These are phyloP conservation scores for Cyanoramphus novaezelandiae DNA, from an alignment of 2,113 vertebrate species.

Conservation along the genomic window DNA sequence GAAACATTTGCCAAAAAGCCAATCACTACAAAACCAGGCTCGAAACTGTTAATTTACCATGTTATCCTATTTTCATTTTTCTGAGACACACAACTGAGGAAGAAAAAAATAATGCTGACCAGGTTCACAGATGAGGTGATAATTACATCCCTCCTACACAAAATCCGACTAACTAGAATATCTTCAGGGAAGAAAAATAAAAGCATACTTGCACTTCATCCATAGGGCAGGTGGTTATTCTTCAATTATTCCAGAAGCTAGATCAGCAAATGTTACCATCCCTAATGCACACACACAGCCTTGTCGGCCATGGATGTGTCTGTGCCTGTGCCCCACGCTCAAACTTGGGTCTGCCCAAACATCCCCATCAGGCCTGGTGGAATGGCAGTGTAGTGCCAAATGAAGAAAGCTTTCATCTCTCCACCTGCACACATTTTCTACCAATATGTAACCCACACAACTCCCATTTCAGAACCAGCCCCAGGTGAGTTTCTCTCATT, in stretches of 20 bases:
- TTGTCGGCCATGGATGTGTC: accelerated
- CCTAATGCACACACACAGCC: background rate
- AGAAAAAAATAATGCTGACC: slow-evolving; percentile 26
- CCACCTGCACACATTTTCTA: background rate
- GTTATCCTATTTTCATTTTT: slow-evolving; percentile 52
- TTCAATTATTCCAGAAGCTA: background rate
- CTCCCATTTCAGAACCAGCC: background rate
- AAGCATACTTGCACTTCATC: background rate
- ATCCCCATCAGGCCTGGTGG: background rate
- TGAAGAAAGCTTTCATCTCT: background rate
- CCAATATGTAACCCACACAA: background rate
- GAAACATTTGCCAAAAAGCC: slow-evolving; percentile 48
- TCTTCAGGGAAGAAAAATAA: background rate
- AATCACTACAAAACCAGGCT: background rate
- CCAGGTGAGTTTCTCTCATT: slow-evolving; percentile 19
- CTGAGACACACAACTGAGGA: slow-evolving; percentile 58
- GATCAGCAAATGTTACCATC: background rate
- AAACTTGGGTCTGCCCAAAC: background rate
- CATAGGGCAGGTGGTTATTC: background rate
- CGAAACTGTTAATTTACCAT: slow-evolving; percentile 56
- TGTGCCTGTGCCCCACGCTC: background rate
- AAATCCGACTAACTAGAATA: background rate
- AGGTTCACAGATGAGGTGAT: slow-evolving; percentile 17
- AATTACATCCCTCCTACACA: slow-evolving; percentile 21
- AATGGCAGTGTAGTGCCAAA: background rate